Evolutionary conservation across 2,113 vertebrate genomes (phyloP).

Genomic region (Alethe castanea): DNA sequence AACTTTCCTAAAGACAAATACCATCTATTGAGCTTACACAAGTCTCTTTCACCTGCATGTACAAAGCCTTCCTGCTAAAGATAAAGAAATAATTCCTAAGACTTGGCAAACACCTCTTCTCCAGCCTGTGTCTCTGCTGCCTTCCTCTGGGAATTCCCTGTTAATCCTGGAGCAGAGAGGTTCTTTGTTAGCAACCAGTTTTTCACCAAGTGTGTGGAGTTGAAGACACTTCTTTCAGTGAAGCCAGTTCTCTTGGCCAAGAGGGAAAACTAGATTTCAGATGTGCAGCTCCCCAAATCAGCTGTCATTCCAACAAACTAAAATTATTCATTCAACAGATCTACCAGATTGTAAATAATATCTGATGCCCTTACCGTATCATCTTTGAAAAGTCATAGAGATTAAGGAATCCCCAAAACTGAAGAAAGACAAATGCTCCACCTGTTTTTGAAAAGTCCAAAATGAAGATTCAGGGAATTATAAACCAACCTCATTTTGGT

Average conservation of each 20-base stretch:
- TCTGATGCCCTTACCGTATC: neutral
- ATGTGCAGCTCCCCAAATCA: neutral
- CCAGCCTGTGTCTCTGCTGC: neutral
- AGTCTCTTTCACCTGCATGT: neutral
- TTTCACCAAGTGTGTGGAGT: neutral
- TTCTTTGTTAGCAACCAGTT: neutral
- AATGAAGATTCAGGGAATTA: neutral
- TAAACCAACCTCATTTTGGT: neutral
- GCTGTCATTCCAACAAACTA: neutral
- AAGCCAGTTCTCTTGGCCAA: neutral
- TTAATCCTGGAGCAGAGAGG: neutral
- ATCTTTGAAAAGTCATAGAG: neutral
- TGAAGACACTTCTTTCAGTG: neutral
- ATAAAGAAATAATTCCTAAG: neutral
- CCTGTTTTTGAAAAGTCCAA: neutral
- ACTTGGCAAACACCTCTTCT: neutral
- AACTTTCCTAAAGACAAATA: neutral
- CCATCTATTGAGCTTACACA: neutral
- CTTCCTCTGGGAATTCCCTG: neutral
- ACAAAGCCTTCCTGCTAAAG: neutral
- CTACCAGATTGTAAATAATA: neutral
- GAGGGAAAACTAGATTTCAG: neutral
- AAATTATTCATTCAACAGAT: neutral
- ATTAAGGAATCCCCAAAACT: neutral
- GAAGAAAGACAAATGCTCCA: neutral